A percentile compares a stretch with the other conserved stretches of the same genome.
Conservation (phyloP, 2,113 vertebrate species). For the Phrynosoma blainvillii region DNA sequence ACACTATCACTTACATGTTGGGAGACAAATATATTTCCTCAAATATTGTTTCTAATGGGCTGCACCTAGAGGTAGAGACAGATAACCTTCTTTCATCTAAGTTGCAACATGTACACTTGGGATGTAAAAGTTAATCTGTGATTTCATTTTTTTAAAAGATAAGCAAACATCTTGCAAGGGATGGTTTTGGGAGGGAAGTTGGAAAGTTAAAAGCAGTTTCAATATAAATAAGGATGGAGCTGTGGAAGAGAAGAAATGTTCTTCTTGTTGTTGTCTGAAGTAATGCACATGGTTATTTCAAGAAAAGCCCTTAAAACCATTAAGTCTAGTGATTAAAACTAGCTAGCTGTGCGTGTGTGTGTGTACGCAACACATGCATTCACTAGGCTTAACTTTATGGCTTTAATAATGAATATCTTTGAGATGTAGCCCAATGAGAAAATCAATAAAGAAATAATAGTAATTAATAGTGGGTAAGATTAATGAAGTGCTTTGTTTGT, state of each 20-base stretch:
- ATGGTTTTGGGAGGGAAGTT: no score
- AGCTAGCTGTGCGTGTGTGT: no score
- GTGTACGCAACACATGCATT: neutral
- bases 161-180: no score
- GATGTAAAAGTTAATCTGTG: neutral
- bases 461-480: slow-evolving; percentile 31
- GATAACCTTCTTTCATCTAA: slow-evolving; percentile 75
- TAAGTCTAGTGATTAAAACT: no score
- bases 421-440: neutral
- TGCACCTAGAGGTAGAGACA: slow-evolving; percentile 68
- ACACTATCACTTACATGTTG: slow-evolving; percentile 10
- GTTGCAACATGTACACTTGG: slow-evolving; percentile 74
- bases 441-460: slow-evolving; percentile 30
- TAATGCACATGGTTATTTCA: no score
- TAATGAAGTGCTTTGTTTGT: slow-evolving; percentile 1
- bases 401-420: slow-evolving; percentile 25
- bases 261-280: no score
- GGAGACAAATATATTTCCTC: slow-evolving; percentile 76
- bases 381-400: neutral
- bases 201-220: no score
- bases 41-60: slow-evolving; percentile 73
- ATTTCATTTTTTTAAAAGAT: neutral
- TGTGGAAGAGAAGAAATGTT: no score
- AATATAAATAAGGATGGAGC: no score
- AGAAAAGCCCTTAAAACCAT: no score